These are phyloP conservation scores for Phaetusa simplex DNA, from an alignment of 2,113 vertebrate species.

Conservation along the genomic window DNA sequence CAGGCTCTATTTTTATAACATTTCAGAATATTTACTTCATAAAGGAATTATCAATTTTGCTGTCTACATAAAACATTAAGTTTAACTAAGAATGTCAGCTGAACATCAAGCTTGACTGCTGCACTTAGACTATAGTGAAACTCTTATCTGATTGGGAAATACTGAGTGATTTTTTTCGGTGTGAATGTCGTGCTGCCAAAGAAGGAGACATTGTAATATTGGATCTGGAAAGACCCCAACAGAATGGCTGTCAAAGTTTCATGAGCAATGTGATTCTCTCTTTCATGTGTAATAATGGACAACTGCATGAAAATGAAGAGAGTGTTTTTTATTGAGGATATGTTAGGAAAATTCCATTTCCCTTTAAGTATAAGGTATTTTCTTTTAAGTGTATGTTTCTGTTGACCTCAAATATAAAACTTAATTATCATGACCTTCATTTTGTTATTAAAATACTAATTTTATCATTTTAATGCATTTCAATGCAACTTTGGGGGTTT, in stretches of 20 bases:
- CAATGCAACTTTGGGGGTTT: background rate
- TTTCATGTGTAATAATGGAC: background rate
- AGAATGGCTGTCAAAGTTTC: background rate
- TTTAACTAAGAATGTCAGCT: background rate
- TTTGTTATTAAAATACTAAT: background rate
- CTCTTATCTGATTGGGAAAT: background rate
- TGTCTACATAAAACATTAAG: background rate
- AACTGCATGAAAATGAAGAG: background rate
- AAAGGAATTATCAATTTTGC: background rate
- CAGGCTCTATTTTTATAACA: background rate
- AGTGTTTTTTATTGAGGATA: background rate
- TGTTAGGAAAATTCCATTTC: slow-evolving; percentile 34
- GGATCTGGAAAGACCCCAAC: background rate
- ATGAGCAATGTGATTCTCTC: background rate
- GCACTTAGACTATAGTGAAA: background rate
- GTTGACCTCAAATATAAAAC: slow-evolving; percentile 19
- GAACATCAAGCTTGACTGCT: background rate
- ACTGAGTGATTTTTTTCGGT: background rate
- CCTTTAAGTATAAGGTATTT: background rate
- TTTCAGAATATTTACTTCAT: background rate
- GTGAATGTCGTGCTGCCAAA: background rate
- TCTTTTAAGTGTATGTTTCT: background rate
- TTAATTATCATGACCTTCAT: background rate
- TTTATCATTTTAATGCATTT: background rate
- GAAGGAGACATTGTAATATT: background rate